These are phyloP conservation scores for Scaptomyza cyrtandrae DNA, from an alignment of 2,888 invertebrate genomes.

Conservation along the genomic window DNA sequence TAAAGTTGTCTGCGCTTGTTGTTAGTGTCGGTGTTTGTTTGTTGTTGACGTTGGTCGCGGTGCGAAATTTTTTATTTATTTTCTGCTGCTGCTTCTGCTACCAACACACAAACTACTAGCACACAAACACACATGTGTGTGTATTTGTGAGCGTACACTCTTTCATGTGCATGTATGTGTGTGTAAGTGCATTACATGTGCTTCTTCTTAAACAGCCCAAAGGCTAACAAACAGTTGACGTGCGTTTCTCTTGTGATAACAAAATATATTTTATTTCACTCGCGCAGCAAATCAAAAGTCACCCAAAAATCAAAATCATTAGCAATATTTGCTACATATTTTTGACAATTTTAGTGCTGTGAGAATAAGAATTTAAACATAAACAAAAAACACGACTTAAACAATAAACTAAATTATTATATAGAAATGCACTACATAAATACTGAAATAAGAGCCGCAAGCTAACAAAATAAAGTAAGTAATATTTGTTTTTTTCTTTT, in stretches of 20 bases:
- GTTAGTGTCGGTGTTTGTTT: conserved; percentile 76
- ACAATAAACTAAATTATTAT: neutral
- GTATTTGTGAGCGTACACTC: conserved; percentile 7
- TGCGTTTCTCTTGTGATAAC: conserved; percentile 72
- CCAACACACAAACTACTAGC: conserved; percentile 29
- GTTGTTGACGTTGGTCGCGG: conserved; percentile 80
- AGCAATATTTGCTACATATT: conserved; percentile 39
- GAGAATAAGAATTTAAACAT: conserved; percentile 38
- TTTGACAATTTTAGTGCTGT: conserved; percentile 56
- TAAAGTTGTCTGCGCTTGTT: conserved; percentile 68
- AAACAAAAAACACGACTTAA: conserved; percentile 1
- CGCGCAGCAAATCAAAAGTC: conserved; percentile 23
- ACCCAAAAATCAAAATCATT: conserved; percentile 6
- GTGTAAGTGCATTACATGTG: conserved; percentile 51
- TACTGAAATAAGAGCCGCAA: neutral
- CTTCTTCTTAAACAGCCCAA: conserved; percentile 55
- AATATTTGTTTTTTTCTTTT: neutral
- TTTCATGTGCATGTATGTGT: conserved; percentile 3
- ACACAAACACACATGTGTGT: conserved; percentile 24
- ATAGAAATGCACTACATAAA: conserved; percentile 17
- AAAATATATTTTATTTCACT: conserved; percentile 40
- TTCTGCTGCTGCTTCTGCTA: conserved; percentile 47
- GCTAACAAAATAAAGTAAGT: conserved; percentile 25
- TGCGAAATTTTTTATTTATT: conserved; percentile 78
- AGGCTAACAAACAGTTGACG: conserved; percentile 58